Conservation (phyloP, 2,888 invertebrate species). For the Drosophila colorata region DNA sequence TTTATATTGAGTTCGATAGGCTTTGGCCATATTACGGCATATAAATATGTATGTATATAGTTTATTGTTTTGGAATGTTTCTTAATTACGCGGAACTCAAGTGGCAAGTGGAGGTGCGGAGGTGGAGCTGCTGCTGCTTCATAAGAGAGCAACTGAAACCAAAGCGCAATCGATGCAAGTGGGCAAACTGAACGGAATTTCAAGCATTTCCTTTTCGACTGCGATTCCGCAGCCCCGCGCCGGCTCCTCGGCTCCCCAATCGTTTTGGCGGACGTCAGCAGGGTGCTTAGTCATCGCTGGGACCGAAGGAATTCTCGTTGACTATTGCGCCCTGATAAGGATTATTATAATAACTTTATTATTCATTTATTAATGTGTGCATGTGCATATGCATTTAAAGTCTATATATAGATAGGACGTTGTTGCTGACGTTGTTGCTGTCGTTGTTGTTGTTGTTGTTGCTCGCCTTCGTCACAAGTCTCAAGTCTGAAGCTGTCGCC, state of each 20-base stretch:
- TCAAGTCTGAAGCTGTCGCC: slow-evolving; percentile 36
- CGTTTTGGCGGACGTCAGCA: slow-evolving; percentile 8
- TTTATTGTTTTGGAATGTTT: slow-evolving; percentile 78
- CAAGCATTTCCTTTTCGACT: slow-evolving; percentile 64
- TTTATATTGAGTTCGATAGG: slow-evolving; percentile 66
- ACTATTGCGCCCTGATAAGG: slow-evolving; percentile 61
- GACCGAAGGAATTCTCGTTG: slow-evolving; percentile 44
- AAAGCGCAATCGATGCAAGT: slow-evolving; percentile 36
- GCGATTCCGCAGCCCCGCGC: slow-evolving; percentile 29
- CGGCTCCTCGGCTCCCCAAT: slow-evolving; percentile 10
- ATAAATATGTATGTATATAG: slow-evolving; percentile 32
- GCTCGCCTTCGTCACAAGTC: slow-evolving; percentile 30
- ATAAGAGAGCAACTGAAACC: slow-evolving; percentile 20
- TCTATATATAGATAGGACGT: slow-evolving; percentile 51
- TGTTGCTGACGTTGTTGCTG: no score
- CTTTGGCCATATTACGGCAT: slow-evolving; percentile 51
- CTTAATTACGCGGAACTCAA: slow-evolving; percentile 79
- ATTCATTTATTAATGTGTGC: slow-evolving; percentile 28
- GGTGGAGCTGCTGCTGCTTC: slow-evolving; percentile 11
- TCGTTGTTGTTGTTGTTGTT: slow-evolving; percentile 14
- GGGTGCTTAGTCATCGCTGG: slow-evolving; percentile 45
- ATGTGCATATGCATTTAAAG: slow-evolving; percentile 20
- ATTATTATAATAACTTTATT: slow-evolving; percentile 47
- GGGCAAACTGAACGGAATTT: slow-evolving; percentile 66
- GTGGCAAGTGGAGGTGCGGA: slow-evolving; percentile 51